Evolutionary conservation across 2,797 vertebrate species (phyloP).

Genomic region (Arnoldichthys spilopterus): DNA sequence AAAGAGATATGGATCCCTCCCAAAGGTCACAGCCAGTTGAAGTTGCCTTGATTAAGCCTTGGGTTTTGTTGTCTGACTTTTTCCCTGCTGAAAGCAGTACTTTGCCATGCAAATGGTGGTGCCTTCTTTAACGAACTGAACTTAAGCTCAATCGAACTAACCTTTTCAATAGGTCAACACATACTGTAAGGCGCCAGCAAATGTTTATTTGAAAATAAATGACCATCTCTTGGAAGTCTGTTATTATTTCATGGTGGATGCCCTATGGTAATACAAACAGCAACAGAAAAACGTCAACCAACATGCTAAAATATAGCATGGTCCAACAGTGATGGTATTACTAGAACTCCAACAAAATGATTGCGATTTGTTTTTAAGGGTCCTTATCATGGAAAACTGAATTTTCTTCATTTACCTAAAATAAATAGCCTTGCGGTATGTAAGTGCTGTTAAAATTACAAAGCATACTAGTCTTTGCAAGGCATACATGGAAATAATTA

Average conservation of each 20-base stretch:
- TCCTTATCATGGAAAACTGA: too few species aligned
- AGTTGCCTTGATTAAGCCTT: slow-evolving; percentile 79
- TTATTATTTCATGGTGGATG: slow-evolving; percentile 17
- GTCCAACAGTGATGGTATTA: neutral
- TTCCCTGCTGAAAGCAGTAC: slow-evolving; percentile 65
- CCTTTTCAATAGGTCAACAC: slow-evolving; percentile 69
- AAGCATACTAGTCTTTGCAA: too few species aligned
- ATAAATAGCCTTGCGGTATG: too few species aligned
- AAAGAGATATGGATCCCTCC: slow-evolving; percentile 80
- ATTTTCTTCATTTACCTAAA: too few species aligned
- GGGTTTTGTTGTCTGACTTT: slow-evolving; percentile 80
- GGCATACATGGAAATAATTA: too few species aligned
- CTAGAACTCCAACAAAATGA: too few species aligned
- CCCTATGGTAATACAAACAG: neutral
- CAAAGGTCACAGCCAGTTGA: slow-evolving; percentile 81
- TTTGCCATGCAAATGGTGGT: slow-evolving; percentile 72
- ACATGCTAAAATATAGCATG: neutral
- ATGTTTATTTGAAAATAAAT: slow-evolving; percentile 50
- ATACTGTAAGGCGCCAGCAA: slow-evolving; percentile 43
- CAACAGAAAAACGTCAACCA: neutral
- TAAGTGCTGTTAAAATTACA: too few species aligned
- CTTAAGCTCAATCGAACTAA: slow-evolving; percentile 56
- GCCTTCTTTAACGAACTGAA: slow-evolving; percentile 62
- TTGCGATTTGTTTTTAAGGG: too few species aligned
- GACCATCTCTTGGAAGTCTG: slow-evolving; percentile 2